Conservation (phyloP, 2,113 vertebrate genomes). For the Megaceryle torquata region DNA sequence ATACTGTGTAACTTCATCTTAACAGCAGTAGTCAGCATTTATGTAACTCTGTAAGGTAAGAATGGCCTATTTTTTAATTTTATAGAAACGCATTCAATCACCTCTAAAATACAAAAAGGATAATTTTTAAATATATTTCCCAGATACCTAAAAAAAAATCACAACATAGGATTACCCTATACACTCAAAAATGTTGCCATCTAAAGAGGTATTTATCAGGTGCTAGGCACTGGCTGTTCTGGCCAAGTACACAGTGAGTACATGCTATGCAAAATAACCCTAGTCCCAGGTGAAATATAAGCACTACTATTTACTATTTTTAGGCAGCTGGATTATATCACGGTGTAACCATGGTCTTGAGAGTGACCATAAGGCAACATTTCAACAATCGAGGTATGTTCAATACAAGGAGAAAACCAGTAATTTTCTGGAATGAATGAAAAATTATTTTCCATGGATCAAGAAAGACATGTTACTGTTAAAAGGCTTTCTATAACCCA, state of each 20-base stretch:
- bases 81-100: neutral
- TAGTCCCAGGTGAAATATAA: slow-evolving; percentile 6
- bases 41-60: neutral
- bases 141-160: neutral
- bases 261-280: neutral
- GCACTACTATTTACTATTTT: neutral
- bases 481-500: neutral
- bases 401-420: neutral
- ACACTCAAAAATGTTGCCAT: neutral
- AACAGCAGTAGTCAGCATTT: neutral
- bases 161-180: neutral
- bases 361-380: neutral
- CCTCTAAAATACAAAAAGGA: neutral
- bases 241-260: neutral
- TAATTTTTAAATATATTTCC: neutral
- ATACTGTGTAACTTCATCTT: slow-evolving; percentile 8
- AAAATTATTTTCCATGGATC: neutral
- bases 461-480: neutral
- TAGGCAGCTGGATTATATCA: neutral
- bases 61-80: neutral
- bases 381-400: neutral
- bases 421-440: neutral
- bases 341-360: neutral
- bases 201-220: slow-evolving; percentile 16
- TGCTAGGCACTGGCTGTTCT: neutral